A percentile compares a stretch with the other conserved stretches of the same genome.
Conservation (phyloP, 2,113 vertebrate genomes). For the Hirundichthys speculiger region DNA sequence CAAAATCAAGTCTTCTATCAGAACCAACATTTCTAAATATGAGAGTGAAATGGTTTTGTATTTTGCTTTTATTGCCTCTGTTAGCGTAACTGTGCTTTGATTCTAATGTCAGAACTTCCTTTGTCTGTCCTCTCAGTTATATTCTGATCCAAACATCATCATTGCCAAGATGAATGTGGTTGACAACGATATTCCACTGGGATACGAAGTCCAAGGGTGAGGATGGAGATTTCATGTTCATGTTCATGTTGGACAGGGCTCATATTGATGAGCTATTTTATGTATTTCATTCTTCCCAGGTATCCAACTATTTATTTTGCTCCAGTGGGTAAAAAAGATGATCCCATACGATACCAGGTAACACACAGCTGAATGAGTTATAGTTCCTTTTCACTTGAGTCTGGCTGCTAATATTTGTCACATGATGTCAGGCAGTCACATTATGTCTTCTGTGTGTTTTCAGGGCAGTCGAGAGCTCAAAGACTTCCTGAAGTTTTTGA, state of each 20-base stretch:
- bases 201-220: slow-evolving; percentile 80
- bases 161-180: slow-evolving; percentile 80
- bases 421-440: neutral
- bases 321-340: slow-evolving; percentile 66
- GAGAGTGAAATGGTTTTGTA: too few species aligned
- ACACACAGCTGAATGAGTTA: neutral
- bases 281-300: slow-evolving; percentile 45
- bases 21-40: too few species aligned
- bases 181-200: slow-evolving; percentile 74
- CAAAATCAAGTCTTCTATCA: neutral
- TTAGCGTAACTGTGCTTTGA: too few species aligned
- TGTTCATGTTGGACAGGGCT: neutral
- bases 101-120: neutral
- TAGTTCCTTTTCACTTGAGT: neutral
- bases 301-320: slow-evolving; percentile 81
- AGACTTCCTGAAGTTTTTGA: slow-evolving; percentile 78
- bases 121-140: slow-evolving; percentile 55
- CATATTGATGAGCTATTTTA: neutral
- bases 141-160: slow-evolving; percentile 58
- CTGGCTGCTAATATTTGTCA: neutral
- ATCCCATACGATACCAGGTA: slow-evolving; percentile 78
- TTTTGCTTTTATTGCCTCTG: neutral
- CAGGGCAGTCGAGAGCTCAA: slow-evolving; percentile 77
- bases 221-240: slow-evolving; percentile 1
- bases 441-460: slow-evolving; percentile 7